phyloP scores from a whole-genome alignment of 2,113 vertebrate species.

The Ia io region DNA sequence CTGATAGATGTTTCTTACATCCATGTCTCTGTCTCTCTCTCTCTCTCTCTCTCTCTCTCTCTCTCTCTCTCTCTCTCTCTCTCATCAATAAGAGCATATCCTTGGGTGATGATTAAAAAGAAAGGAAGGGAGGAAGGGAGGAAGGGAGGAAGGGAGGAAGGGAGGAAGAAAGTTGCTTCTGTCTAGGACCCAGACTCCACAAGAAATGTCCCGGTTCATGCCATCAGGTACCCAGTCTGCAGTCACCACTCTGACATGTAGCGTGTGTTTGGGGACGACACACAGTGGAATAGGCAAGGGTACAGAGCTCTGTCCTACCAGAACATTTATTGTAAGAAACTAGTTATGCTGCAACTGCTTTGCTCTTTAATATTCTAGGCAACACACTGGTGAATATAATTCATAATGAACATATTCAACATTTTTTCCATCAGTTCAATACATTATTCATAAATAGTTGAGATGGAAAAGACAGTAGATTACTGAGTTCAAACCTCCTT shows the following conservation, averaged over 20 bases:
- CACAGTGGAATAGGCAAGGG: slow-evolving; percentile 61
- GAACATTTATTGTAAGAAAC: slow-evolving; percentile 63
- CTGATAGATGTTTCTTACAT: neutral
- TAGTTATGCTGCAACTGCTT: slow-evolving; percentile 59
- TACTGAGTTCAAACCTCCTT: slow-evolving; percentile 34
- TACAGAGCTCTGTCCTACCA: slow-evolving; percentile 46
- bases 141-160: too few species aligned
- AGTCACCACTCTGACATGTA: slow-evolving; percentile 44
- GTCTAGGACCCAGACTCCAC: slow-evolving; percentile 67
- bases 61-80: neutral
- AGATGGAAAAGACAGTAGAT: slow-evolving; percentile 58
- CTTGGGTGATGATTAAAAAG: neutral
- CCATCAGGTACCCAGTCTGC: slow-evolving; percentile 59
- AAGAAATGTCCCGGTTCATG: slow-evolving; percentile 49
- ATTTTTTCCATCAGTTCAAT: slow-evolving; percentile 59
- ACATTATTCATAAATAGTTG: slow-evolving; percentile 71
- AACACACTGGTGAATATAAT: slow-evolving; percentile 68
- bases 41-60: neutral
- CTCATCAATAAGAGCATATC: neutral
- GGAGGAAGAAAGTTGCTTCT: slow-evolving; percentile 32
- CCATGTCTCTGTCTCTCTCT: neutral
- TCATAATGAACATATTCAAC: slow-evolving; percentile 60
- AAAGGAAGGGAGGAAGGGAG: neutral
- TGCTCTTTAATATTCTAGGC: slow-evolving; percentile 73
- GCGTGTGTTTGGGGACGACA: slow-evolving; percentile 62